Evolutionary conservation across 2,888 invertebrate genomes (phyloP).

Genomic region (Agrochola lychnidis): DNA sequence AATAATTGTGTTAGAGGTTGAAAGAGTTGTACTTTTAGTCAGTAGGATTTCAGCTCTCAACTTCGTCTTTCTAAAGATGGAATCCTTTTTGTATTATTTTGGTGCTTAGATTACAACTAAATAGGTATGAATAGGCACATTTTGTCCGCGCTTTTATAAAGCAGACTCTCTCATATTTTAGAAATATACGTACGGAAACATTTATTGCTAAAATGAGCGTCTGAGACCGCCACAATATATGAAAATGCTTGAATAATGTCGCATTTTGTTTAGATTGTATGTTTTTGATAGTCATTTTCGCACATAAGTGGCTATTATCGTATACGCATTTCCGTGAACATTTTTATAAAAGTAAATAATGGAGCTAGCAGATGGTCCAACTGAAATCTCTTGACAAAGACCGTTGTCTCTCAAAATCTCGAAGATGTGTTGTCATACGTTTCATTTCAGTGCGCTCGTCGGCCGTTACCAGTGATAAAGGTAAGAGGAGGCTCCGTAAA

Average conservation of each 20-base stretch:
- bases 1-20: background rate
- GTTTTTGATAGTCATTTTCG: conserved; percentile 6
- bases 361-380: background rate
- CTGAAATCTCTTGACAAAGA: background rate
- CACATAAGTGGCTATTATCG: background rate
- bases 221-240: background rate
- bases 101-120: background rate
- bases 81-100: background rate
- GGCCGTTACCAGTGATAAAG: background rate
- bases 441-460: background rate
- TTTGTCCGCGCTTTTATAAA: background rate
- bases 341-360: background rate
- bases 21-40: background rate
- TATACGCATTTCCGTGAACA: background rate
- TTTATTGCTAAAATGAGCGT: conserved; percentile 23
- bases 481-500: too few species aligned
- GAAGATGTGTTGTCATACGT: background rate
- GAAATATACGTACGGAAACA: background rate
- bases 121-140: background rate
- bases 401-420: background rate
- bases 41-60: too few species aligned
- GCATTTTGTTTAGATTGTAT: conserved; percentile 33
- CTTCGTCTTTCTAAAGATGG: too few species aligned
- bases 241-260: conserved; percentile 25
- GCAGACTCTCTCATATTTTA: background rate